These are phyloP conservation scores for Phrynosoma blainvillii DNA, from an alignment of 2,113 vertebrate species.

Conservation along the genomic window DNA sequence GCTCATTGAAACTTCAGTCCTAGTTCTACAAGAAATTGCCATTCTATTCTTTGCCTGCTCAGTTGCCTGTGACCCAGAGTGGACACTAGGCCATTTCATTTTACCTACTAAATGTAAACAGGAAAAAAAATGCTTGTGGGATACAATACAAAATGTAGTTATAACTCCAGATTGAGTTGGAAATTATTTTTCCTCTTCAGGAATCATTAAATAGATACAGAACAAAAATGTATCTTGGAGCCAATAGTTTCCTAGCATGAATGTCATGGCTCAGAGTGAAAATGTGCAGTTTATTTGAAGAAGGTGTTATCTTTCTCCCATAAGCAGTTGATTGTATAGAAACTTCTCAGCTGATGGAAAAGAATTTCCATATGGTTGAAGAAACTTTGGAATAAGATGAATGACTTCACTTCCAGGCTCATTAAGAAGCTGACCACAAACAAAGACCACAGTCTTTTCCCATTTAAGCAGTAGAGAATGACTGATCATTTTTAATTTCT, in stretches of 20 bases:
- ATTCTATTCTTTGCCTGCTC: background rate
- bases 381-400: slow-evolving; percentile 53
- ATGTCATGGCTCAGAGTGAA: slow-evolving; percentile 15
- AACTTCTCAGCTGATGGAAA: slow-evolving; percentile 53
- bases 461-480: slow-evolving; percentile 42
- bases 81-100: background rate
- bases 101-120: background rate
- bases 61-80: no score
- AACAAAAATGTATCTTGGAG: slow-evolving; percentile 31
- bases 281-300: slow-evolving; percentile 38
- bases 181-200: background rate
- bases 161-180: slow-evolving; percentile 17
- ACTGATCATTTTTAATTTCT: slow-evolving; percentile 43
- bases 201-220: slow-evolving; percentile 42
- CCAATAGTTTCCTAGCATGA: background rate
- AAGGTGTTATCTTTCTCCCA: slow-evolving; percentile 46
- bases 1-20: background rate
- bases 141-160: background rate
- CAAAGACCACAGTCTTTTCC: slow-evolving; percentile 16
- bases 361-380: slow-evolving; percentile 49
- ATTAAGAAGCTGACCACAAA: slow-evolving; percentile 55
- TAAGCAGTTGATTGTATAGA: slow-evolving; percentile 56
- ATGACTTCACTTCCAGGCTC: slow-evolving; percentile 45
- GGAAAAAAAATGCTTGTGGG: background rate
- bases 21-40: background rate